A percentile compares a stretch with the other conserved stretches of the same genome.
Evolutionary conservation across 2,888 invertebrate species (phyloP).

Genomic region (Lepidocyrtinus sp.): DNA sequence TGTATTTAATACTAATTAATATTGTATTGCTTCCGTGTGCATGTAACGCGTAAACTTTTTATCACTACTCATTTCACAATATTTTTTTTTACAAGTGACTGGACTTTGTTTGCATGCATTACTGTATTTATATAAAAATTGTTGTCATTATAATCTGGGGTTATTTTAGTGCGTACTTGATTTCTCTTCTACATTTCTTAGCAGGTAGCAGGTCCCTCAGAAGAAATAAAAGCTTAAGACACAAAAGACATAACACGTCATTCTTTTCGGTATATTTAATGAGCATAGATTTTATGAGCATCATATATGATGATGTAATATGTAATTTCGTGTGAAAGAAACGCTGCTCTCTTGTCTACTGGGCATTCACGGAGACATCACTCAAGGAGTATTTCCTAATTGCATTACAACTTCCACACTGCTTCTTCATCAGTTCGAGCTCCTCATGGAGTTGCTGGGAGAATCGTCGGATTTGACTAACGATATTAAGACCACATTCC

Average conservation of each 20-base stretch:
- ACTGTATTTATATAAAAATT: background rate
- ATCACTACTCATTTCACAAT: constrained; percentile 11
- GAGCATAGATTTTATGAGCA: background rate
- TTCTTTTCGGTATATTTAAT: background rate
- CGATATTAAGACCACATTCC: constrained; percentile 66
- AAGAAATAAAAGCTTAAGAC: background rate
- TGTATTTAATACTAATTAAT: too few species aligned
- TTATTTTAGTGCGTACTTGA: background rate
- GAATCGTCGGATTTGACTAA: constrained; percentile 69
- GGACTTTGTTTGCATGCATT: constrained; percentile 3
- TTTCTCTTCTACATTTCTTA: background rate
- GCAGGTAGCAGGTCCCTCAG: constrained; percentile 2
- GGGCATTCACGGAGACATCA: constrained; percentile 69
- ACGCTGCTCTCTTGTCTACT: constrained; percentile 35
- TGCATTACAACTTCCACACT: constrained; percentile 63
- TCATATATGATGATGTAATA: background rate
- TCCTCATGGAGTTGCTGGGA: constrained; percentile 70
- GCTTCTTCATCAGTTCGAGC: constrained; percentile 68
- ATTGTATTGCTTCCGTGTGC: background rate
- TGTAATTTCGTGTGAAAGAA: background rate
- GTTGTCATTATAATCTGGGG: background rate
- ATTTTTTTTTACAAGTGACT: background rate
- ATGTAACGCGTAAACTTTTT: background rate
- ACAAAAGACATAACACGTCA: constrained; percentile 2
- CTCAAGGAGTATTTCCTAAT: constrained; percentile 68